Evolutionary conservation across 2,888 invertebrate species (phyloP), one percentile per base, ranked within the genome.

Genomic region (Agrotis clavis): DNA sequence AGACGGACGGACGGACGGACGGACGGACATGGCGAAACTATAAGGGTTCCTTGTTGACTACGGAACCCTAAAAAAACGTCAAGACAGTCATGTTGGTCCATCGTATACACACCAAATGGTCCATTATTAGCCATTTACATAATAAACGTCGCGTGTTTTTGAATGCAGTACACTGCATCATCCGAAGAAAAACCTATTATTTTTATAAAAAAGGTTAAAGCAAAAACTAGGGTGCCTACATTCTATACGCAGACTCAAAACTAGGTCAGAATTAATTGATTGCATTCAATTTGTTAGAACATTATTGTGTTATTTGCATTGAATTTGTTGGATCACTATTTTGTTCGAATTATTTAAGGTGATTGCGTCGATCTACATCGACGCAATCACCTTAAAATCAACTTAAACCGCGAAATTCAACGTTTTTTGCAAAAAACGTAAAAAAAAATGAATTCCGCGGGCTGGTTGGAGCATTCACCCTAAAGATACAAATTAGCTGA

Each of bases 61-160:
- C n/a, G n/a, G n/a, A n/a, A n/a, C n/a, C n/a, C n/a, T n/a, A n/a
- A n/a, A n/a, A n/a, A 41, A 41, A 41, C 41, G 21, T 57, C n/a
- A 4, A 56, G 5, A 9, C 25, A 25, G 25, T 19, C 48, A 71
- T 7, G 48, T 18, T 62, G 50, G 57, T n/a, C 57, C 59, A 73
- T 74, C 19, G 35, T 73, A 47, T 59, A 48, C 51, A 25, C n/a
- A 7, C 11, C 35, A 18, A 71, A 64, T 64, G n/a, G 21, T 30
- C 56, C 77, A 67, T 4, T 47, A 67, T 4, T 47, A 5, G n/a
- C 35, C 14, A 11, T 25, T n/a, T 25, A 41, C 25, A 2, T 75
- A 78, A 78, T 71, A 53, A 59, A 21, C 0, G 25, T 79, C 68
- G 82, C 79, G 72, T 79, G 79, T 66, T 66, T 53, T 48, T 35